Evolutionary conservation across 1,140 invertebrate genomes (phyloP), one percentile per base, ranked within the genome.

Genomic region (Aphaenogaster rudis): DNA sequence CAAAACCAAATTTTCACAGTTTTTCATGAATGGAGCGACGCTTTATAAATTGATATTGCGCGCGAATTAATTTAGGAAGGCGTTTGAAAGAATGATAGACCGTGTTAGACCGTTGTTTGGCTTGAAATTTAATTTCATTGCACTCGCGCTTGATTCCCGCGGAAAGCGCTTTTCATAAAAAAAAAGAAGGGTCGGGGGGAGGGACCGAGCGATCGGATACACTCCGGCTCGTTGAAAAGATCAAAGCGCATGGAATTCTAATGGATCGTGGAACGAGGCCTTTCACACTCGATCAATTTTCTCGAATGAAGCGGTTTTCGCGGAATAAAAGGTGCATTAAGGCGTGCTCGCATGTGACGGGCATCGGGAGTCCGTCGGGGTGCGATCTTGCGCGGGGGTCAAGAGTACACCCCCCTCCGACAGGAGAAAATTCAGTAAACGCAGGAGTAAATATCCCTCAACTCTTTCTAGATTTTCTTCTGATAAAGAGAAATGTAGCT

Each of bases 261-360:
- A 92, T 88, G 88, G 87, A 88, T 88, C 89, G 81, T 89, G 86
- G 88, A 88, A 91, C 87, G 92, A 92, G 91, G 90, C 88, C 86
- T 92, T 93, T 94, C 93, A 90, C 93, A 91, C 91, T 92, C 92
- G 91, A 94, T 95, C 92, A 90, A 95, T 92, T 93, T 90, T 64
- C 90, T 88, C 91, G 88, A 93, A 92, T 92, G 90, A 90, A 88
- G 90, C 66, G 88, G 90, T 94, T 94, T 93, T 90, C 92, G 90
- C 88, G 77, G 90, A 88, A 95, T 94, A 93, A 95, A 94, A 94
- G 94, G 90, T 94, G 92, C 93, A 93, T 88, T 91, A 92, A 93
- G 87, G 93, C 93, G 91, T 93, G 86, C 86, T 79, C 87, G 90
- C 90, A 74, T 67, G 66, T 67, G 86, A 78, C 88, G 63, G 84